Percentiles rank a stretch among this genome's conserved stretches.
Evolutionary conservation across 2,113 vertebrate genomes (phyloP).

Genomic region (Laticauda colubrina): DNA sequence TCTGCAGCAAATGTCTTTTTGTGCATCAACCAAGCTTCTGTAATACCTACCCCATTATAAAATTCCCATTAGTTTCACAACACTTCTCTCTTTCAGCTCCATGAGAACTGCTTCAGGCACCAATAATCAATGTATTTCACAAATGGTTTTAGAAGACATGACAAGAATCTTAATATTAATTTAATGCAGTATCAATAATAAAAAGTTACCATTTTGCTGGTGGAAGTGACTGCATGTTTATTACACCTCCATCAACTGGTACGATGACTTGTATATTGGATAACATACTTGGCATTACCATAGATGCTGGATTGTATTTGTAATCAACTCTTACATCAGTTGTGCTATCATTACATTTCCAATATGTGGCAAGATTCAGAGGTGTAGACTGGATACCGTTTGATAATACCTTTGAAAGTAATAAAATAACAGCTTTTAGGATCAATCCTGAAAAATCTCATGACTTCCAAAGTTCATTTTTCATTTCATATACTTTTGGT

Average conservation of each 20-base stretch:
- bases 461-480: not conserved
- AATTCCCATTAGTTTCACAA: not conserved
- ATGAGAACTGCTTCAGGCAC: not conserved
- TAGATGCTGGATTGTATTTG: conserved; percentile 92
- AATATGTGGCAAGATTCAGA: conserved; percentile 93
- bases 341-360: conserved; percentile 86
- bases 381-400: conserved; percentile 96
- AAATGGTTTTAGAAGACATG: not conserved
- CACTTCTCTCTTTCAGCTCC: not conserved
- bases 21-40: not conserved
- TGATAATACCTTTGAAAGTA: conserved; percentile 82
- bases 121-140: not conserved
- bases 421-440: conserved; percentile 18
- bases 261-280: conserved; percentile 88
- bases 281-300: conserved; percentile 81
- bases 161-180: not conserved
- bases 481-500: not conserved
- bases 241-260: conserved; percentile 91
- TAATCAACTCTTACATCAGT: conserved; percentile 95
- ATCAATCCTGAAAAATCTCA: not conserved
- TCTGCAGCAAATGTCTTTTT: not conserved
- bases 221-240: conserved; percentile 90
- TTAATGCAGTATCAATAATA: not conserved
- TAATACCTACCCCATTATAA: not conserved
- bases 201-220: conserved; percentile 83